Percentiles rank a stretch among this genome's conserved stretches.
Evolutionary conservation across 1,140 invertebrate species (phyloP).

Genomic region (Nephila pilipes): DNA sequence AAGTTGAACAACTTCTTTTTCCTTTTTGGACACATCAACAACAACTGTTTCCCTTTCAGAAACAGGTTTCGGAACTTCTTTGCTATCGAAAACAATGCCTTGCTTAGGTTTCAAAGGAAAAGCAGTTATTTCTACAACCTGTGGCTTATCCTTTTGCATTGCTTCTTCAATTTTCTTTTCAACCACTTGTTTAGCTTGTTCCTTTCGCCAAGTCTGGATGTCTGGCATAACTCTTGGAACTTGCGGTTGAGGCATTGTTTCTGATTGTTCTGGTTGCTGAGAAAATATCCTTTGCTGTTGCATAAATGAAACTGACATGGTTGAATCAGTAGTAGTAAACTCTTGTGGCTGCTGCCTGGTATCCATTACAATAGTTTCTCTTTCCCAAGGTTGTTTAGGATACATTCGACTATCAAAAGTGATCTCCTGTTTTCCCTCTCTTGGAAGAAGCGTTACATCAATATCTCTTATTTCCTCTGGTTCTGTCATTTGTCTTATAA

Average conservation of each 20-base stretch:
- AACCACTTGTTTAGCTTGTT: conserved; percentile 61
- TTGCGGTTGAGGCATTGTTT: background rate
- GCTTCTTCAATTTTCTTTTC: conserved; percentile 51
- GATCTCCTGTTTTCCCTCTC: conserved; percentile 37
- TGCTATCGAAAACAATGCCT: conserved; percentile 39
- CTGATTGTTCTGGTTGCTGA: background rate
- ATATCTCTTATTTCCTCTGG: conserved; percentile 28
- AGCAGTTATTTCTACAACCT: conserved; percentile 61
- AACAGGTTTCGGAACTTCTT: background rate
- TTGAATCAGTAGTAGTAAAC: background rate
- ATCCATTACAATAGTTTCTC: conserved; percentile 48
- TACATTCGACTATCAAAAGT: conserved; percentile 46
- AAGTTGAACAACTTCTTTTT: background rate
- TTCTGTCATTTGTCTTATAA: background rate
- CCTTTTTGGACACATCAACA: background rate
- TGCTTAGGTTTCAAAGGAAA: conserved; percentile 44
- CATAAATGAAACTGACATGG: conserved; percentile 13
- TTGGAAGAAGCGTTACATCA: conserved; percentile 18
- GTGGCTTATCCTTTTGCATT: conserved; percentile 49
- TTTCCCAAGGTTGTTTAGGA: conserved; percentile 4
- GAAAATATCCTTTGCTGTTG: background rate
- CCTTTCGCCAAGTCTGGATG: conserved; percentile 27
- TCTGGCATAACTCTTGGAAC: background rate
- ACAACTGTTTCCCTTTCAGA: conserved; percentile 23
- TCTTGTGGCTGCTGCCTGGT: conserved; percentile 12